A percentile compares a stretch with the other conserved stretches of the same genome.
Conservation (phyloP, 1,140 invertebrate species). For the Coptotermes formosanus region DNA sequence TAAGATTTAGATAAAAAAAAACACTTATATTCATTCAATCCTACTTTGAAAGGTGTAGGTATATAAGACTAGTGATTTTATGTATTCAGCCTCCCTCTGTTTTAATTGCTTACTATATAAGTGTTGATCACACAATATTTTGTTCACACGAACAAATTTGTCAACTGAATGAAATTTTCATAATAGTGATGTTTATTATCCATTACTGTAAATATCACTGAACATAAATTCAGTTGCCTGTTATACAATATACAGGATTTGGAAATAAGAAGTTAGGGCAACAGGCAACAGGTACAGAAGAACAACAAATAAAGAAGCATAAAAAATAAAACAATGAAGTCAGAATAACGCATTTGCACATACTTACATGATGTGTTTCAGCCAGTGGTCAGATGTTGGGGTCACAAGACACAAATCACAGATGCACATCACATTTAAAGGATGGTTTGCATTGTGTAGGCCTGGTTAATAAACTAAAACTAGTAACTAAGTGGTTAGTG, state of each 20-base stretch:
- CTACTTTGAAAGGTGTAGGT: not conserved
- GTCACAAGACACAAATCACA: slow-evolving; percentile 28
- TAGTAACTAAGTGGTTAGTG: slow-evolving; percentile 31
- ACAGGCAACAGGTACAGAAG: not conserved
- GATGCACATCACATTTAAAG: slow-evolving; percentile 32
- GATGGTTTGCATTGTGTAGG: slow-evolving; percentile 26
- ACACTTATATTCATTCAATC: slow-evolving; percentile 9
- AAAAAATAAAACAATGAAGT: not conserved
- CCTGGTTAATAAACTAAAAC: slow-evolving; percentile 30
- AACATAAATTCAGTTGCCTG: not conserved
- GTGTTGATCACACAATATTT: not conserved
- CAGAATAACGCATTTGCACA: not conserved
- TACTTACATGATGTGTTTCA: slow-evolving; percentile 10
- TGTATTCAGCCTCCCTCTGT: not conserved
- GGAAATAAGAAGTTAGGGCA: not conserved
- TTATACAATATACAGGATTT: not conserved
- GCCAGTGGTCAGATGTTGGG: not conserved
- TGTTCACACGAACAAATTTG: not conserved
- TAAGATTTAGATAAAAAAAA: slow-evolving; percentile 42
- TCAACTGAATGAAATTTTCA: not conserved
- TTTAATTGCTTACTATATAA: not conserved
- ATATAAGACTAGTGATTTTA: not conserved
- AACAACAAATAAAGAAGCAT: not conserved
- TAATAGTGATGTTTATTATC: not conserved
- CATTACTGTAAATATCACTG: not conserved